phyloP scores from a whole-genome alignment of 2,888 invertebrate genomes.

The Nysson spinosus region DNA sequence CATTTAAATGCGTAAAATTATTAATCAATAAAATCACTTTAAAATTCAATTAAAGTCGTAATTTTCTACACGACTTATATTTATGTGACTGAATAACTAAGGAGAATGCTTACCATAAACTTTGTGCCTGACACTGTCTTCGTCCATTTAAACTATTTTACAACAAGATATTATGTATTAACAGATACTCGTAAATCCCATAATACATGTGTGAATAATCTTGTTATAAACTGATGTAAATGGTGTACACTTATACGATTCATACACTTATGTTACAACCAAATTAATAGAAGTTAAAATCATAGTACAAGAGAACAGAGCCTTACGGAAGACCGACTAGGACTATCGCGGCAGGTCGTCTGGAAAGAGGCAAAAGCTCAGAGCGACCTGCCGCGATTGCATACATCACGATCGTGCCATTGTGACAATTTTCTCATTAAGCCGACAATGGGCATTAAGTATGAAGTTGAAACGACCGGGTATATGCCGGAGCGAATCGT shows the following conservation, averaged over 20 bases:
- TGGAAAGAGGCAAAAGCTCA: constrained; percentile 41
- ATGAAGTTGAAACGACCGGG: constrained; percentile 57
- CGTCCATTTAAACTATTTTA: constrained; percentile 23
- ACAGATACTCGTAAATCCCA: background rate
- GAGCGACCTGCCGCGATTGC: constrained; percentile 46
- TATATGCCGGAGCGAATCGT: constrained; percentile 57
- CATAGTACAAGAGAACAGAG: constrained; percentile 8
- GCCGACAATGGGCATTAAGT: constrained; percentile 68
- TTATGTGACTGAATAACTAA: background rate
- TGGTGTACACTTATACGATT: no score
- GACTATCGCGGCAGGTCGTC: constrained; percentile 46
- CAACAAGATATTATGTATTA: background rate
- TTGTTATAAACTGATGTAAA: background rate
- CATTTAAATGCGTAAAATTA: no score
- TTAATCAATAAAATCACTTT: no score
- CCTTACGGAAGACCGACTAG: constrained; percentile 45
- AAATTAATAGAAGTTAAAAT: constrained; percentile 1
- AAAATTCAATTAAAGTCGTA: no score
- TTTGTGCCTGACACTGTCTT: constrained; percentile 5
- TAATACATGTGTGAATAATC: background rate
- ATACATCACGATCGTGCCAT: constrained; percentile 61
- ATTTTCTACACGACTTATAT: no score
- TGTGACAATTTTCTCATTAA: constrained; percentile 73
- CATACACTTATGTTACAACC: background rate
- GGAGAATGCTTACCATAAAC: constrained; percentile 17